Evolutionary conservation across 2,888 invertebrate genomes (phyloP), one percentile per base, ranked within the genome.

Genomic region (Cancer borealis): DNA sequence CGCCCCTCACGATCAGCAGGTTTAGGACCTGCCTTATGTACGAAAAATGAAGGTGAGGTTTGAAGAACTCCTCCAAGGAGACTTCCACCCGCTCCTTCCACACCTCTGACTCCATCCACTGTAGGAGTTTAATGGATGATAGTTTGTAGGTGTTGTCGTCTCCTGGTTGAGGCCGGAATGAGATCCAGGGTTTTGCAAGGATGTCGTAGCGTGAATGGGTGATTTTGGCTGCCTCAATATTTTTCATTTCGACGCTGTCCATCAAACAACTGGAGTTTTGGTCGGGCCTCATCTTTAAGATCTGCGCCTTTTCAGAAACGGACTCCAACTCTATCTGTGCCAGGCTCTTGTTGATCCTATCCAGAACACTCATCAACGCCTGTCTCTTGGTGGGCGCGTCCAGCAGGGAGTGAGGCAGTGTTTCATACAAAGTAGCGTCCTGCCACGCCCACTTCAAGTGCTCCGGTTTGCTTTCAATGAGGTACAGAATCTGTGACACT

Each of bases 91-190:
- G 30, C 30, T 84, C 84, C 10, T 84, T 84, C 84, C 84, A 84
- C 26, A 84, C 84, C 84, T 84, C 84, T 12, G 84, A 10, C 26
- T 84, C 84, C 84, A 84, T 39, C 39, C 84, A 84, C 84, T 14
- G 84, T 39, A 84, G 84, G 39, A 39, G 84, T 39, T 10, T 84
- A 10, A 84, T 30, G 26, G 39, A 30, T 39, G 39, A 39, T 39
- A 39, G 39, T 39, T 39, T 39, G 39, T 39, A 39, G 39, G 39
- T 39, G 39, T 39, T 39, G 39, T 39, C 39, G 39, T 39, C 39
- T 39, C 39, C 39, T 39, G 39, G 39, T 39, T 39, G 14, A 39
- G 39, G 30, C 1, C 14, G 14, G 8, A 4, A 39, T 2, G 39
- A 39, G 3, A 39, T 39, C 84, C 84, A 84, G 3, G 84, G 84